phyloP scores from a whole-genome alignment of 2,888 invertebrate genomes.

The Laothoe populi region DNA sequence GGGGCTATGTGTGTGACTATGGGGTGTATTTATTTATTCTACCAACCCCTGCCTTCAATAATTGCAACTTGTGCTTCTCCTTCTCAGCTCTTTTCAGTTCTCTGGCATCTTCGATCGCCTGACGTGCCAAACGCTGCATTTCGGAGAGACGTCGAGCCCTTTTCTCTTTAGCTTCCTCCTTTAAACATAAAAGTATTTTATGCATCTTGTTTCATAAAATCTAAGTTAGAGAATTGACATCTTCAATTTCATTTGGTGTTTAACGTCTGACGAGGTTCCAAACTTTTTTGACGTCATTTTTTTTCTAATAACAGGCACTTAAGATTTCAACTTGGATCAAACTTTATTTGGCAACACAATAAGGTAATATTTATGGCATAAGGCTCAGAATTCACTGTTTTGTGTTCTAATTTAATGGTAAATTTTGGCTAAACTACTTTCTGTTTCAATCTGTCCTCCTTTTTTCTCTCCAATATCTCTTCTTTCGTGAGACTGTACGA shows the following conservation, averaged over 20 bases:
- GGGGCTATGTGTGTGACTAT: too few species aligned
- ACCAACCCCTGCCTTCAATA: slow-evolving; percentile 68
- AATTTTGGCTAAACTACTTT: slow-evolving; percentile 44
- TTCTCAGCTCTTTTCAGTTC: slow-evolving; percentile 49
- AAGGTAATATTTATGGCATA: too few species aligned
- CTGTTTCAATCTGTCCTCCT: slow-evolving; percentile 46
- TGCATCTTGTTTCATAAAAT: too few species aligned
- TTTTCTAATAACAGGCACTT: too few species aligned
- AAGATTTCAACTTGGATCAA: too few species aligned
- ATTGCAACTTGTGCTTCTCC: slow-evolving; percentile 58
- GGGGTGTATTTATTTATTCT: not conserved
- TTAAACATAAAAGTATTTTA: slow-evolving; percentile 3
- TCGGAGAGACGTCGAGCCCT: slow-evolving; percentile 63
- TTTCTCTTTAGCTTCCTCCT: slow-evolving; percentile 57
- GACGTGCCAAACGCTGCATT: slow-evolving; percentile 65
- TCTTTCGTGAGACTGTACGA: slow-evolving; percentile 62
- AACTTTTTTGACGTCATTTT: too few species aligned
- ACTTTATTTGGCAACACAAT: too few species aligned
- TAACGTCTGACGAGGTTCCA: too few species aligned
- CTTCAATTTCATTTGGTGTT: too few species aligned
- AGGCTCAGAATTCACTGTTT: too few species aligned
- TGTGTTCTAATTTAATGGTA: too few species aligned
- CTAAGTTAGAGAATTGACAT: too few species aligned
- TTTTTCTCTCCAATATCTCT: slow-evolving; percentile 53
- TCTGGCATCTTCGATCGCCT: slow-evolving; percentile 59